Evolutionary conservation across 2,888 invertebrate genomes (phyloP), one percentile per base, ranked within the genome.

Genomic region (Ypsolopha sequella): DNA sequence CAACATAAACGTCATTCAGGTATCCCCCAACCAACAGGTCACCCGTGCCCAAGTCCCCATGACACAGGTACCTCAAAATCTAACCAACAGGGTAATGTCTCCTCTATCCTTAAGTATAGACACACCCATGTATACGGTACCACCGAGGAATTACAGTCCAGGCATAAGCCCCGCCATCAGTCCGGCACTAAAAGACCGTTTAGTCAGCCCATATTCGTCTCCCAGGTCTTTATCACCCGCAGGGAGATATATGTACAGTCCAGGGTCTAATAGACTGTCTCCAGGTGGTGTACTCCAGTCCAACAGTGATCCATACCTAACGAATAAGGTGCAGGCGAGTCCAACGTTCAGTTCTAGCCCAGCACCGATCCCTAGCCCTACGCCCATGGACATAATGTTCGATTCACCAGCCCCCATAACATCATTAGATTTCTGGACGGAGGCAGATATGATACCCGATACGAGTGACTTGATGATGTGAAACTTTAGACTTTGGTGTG

Each of bases 241-340:
- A 73, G 74, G 10, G 58, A 65, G 65, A 38, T 76, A 75, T 52
- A 62, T 66, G 52, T 80, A 74, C 58, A 80, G 79, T 53, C 76
- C 79, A 0, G 66, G 65, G 0, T 73, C 60, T 52, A 73, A 69
- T 52, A 56, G 76, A 4, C 53, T 76, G 34, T 80, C 84, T 0
- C 80, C 82, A 0, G 61, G 60, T 1, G 68, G 70, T 0, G 61
- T 73, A 7, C 61, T 84, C 36, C 73, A 81, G 46, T 73, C 48
- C 11, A 41, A 76, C 7, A 71, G 72, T 56, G 86, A 86, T 53
- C 85, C 86, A 0, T 86, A 82, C 57, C 57, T 86, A 45, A 70
- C 70, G 3, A 79, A 70, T 51, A 84, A 80, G 58, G 81, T 82
- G 80, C 82, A 80, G 55, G 59, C 73, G 1, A 85, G 85, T 55